Evolutionary conservation across 2,113 vertebrate genomes (phyloP), one percentile per base, ranked within the genome.

Genomic region (Octodon degus): DNA sequence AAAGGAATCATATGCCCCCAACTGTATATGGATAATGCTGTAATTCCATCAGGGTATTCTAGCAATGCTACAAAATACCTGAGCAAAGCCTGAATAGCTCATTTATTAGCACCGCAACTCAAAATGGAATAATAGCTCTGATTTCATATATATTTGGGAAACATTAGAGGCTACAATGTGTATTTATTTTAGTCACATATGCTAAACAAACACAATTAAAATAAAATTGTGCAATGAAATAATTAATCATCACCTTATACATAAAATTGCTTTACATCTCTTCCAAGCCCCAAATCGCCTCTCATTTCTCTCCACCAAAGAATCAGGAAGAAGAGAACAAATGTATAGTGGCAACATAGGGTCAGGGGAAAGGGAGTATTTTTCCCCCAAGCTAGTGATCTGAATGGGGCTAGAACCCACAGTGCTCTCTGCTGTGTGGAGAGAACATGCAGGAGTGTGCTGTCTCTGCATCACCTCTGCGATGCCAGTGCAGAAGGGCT

Each of bases 131-230:
- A 97, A 97, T 32, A 91, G 68, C 79, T 82, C 91, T 89, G 72
- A 79, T 97, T 94, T 96, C 60, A 70, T 81, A 5, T 83, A 94
- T 90, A 96, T 96, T 24, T n/a, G 82, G 82, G 89, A 96, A 93
- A 63, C 68, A 93, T 90, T 91, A 55, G 1, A 17, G 80, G 90
- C 84, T 17, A 93, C 89, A 76, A 53, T 82, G 94, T 94, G 65
- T 65, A 86, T 96, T 97, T 97, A 89, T 93, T 94, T 90, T 89
- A 95, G 70, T 93, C 91, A 95, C 81, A 50, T 96, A 85, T 68
- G 92, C 27, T 90, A 94, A 96, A 94, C 83, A 93, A 94, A 82
- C 72, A 94, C 83, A 96, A 95, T 95, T 96, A 94, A 97, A 93
- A 74, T 83, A 93, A 97, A 97, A 96, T 50, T 82, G 25, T 77